These are phyloP conservation scores for Drosophila auraria DNA, from an alignment of 1,140 invertebrate species.

Conservation along the genomic window DNA sequence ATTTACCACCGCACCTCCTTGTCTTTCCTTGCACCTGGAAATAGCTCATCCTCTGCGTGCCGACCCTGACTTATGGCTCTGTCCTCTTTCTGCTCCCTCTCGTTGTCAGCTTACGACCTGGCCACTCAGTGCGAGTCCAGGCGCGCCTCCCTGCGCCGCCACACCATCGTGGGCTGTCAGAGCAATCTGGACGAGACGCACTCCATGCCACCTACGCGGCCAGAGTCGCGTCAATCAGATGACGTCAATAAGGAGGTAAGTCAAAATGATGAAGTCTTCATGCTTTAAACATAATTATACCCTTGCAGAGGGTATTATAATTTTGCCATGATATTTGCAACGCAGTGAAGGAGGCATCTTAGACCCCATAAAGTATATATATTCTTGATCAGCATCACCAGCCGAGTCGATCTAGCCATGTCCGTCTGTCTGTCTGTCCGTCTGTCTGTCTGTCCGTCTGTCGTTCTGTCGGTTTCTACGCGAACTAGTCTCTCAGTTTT, in stretches of 20 bases:
- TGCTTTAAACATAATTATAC: background rate
- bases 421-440: no score
- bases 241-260: slow-evolving; percentile 77
- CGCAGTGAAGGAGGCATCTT: no score
- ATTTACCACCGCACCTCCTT: background rate
- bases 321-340: no score
- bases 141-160: slow-evolving; percentile 89
- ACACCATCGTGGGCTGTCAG: slow-evolving; percentile 88
- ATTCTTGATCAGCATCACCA: no score
- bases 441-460: no score
- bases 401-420: no score
- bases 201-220: slow-evolving; percentile 90
- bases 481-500: no score
- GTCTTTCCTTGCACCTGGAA: slow-evolving; percentile 16
- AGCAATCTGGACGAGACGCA: slow-evolving; percentile 86
- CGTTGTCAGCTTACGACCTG: slow-evolving; percentile 89
- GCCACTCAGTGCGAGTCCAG: slow-evolving; percentile 91
- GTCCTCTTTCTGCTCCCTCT: slow-evolving; percentile 8
- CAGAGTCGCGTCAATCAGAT: slow-evolving; percentile 87
- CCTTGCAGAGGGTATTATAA: no score
- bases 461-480: no score
- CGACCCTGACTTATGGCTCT: slow-evolving; percentile 35
- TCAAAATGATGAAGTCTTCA: background rate
- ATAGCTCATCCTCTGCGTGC: slow-evolving; percentile 26
- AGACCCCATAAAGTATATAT: no score